Evolutionary conservation across 2,113 vertebrate species (phyloP).

Genomic region (Smithornis capensis): DNA sequence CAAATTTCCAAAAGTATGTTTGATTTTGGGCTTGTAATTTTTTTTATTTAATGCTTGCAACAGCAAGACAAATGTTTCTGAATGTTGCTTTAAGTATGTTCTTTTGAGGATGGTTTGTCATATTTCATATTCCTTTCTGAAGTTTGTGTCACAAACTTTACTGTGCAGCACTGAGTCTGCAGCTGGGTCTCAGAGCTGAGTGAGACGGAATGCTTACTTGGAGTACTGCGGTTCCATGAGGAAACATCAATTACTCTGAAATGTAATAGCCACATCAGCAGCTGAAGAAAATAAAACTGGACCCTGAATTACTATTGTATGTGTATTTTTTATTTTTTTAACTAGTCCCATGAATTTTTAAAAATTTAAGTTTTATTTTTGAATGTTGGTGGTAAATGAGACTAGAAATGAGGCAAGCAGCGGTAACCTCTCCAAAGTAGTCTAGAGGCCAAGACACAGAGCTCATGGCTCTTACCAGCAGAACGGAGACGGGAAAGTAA

Average conservation of each 20-base stretch:
- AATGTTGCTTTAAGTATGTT: neutral
- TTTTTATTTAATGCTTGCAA: neutral
- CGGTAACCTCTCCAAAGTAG: neutral
- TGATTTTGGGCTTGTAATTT: neutral
- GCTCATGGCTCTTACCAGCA: neutral
- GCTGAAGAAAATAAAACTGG: neutral
- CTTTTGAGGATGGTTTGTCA: neutral
- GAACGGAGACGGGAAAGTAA: neutral
- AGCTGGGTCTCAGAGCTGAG: neutral
- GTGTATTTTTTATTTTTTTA: neutral
- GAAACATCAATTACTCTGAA: neutral
- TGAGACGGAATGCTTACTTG: neutral
- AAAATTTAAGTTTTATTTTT: neutral
- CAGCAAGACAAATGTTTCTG: neutral
- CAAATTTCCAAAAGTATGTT: neutral
- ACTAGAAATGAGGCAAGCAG: neutral
- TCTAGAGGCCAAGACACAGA: neutral
- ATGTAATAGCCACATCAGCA: neutral
- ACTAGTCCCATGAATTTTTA: neutral
- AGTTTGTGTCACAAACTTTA: neutral
- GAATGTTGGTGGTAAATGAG: neutral
- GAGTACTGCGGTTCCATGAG: accelerated
- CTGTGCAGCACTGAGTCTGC: neutral
- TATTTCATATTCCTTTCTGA: neutral
- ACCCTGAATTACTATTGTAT: neutral